Conservation (phyloP, 2,797 vertebrate genomes). For the Crenichthys baileyi region DNA sequence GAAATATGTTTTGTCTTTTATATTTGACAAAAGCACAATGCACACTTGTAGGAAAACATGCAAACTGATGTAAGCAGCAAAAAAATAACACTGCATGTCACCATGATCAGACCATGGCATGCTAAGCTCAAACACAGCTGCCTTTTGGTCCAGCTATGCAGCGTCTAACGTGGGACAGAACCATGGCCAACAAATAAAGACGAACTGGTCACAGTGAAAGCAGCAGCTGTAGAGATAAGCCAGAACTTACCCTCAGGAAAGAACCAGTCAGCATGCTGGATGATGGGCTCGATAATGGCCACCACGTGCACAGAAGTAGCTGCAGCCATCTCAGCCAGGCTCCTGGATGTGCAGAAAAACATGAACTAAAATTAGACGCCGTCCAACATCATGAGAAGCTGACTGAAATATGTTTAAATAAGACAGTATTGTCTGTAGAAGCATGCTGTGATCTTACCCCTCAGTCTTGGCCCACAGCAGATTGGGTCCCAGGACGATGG, state of each 20-base stretch:
- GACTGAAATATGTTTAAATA: neutral
- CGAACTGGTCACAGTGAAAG: conserved; percentile 1
- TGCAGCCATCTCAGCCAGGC: conserved; percentile 96
- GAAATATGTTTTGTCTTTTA: too few relatives aligned
- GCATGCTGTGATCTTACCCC: conserved; percentile 83
- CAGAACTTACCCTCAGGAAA: conserved; percentile 90
- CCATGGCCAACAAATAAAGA: conserved; percentile 1
- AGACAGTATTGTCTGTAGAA: neutral
- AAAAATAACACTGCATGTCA: too few relatives aligned
- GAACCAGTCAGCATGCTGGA: conserved; percentile 97
- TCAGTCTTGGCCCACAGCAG: conserved; percentile 96
- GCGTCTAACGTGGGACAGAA: neutral
- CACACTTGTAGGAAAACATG: too few relatives aligned
- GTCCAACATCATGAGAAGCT: conserved; percentile 8
- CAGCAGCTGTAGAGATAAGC: conserved; percentile 15
- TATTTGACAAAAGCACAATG: too few relatives aligned
- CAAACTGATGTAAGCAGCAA: too few relatives aligned
- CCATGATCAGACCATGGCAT: too few relatives aligned
- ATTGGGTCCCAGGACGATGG: conserved; percentile 97
- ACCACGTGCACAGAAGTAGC: conserved; percentile 96
- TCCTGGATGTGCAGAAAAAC: conserved; percentile 75
- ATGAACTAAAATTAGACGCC: conserved; percentile 19
- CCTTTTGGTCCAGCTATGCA: too few relatives aligned
- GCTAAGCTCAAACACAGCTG: too few relatives aligned
- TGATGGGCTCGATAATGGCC: conserved; percentile 94